Conservation (phyloP, 1,140 invertebrate genomes). For the Musca domestica region DNA sequence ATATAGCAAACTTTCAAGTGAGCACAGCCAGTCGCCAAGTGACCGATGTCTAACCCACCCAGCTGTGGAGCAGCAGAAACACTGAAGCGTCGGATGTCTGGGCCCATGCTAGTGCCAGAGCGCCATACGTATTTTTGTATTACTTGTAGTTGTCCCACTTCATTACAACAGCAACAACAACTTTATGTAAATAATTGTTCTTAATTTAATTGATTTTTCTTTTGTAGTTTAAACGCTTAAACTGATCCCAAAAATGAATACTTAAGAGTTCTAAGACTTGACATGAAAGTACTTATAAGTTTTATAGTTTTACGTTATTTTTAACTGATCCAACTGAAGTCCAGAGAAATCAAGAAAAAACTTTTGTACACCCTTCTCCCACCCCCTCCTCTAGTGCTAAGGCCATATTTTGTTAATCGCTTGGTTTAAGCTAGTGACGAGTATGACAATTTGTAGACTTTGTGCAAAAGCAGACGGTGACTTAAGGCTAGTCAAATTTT, state of each 20-base stretch:
- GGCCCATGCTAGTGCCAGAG: not conserved
- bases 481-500: too few species aligned
- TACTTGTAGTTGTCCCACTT: not conserved
- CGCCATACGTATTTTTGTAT: not conserved
- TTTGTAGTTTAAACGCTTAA: constrained; percentile 18
- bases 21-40: constrained; percentile 51
- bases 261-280: constrained; percentile 25
- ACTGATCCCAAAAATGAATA: constrained; percentile 19
- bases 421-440: too few species aligned
- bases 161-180: not conserved
- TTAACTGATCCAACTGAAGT: not conserved
- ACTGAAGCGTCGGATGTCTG: not conserved
- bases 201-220: not conserved
- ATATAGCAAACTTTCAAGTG: constrained; percentile 32
- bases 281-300: not conserved
- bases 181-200: constrained; percentile 10
- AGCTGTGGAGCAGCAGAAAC: not conserved
- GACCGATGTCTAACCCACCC: constrained; percentile 45
- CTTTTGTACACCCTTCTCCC: constrained; percentile 2
- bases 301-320: not conserved
- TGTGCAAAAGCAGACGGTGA: too few species aligned
- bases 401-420: too few species aligned
- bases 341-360: not conserved
- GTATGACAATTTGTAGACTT: too few species aligned
- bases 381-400: too few species aligned